phyloP scores from a whole-genome alignment of 2,113 vertebrate species.

The Oreochromis tanganicae region DNA sequence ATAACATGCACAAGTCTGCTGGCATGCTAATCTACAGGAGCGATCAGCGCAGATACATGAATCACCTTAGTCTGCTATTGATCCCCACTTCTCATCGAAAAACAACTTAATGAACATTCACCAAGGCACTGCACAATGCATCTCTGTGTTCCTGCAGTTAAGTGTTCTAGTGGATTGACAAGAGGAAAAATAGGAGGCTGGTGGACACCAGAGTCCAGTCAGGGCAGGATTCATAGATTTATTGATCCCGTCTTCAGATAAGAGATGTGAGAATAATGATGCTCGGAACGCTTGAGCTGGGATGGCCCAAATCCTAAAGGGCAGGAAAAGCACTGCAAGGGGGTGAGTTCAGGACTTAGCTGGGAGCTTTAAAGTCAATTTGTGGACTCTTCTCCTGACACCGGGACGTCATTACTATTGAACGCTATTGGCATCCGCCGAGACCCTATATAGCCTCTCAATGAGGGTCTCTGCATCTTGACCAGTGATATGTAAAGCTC shows the following conservation, averaged over 20 bases:
- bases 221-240: slow-evolving; percentile 63
- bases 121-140: slow-evolving; percentile 60
- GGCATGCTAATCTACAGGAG: slow-evolving; percentile 27
- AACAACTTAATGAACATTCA: slow-evolving; percentile 75
- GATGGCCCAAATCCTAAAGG: slow-evolving; percentile 19
- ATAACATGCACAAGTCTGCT: background rate
- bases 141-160: slow-evolving; percentile 62
- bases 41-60: slow-evolving; percentile 41
- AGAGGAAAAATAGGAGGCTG: slow-evolving; percentile 44
- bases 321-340: background rate
- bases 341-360: background rate
- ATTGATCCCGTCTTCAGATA: slow-evolving; percentile 67
- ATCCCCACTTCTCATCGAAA: slow-evolving; percentile 62
- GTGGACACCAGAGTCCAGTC: slow-evolving; percentile 52
- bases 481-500: background rate
- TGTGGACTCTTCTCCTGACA: slow-evolving; percentile 22
- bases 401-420: slow-evolving; percentile 31
- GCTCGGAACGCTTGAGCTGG: slow-evolving; percentile 31
- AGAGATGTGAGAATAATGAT: slow-evolving; percentile 65
- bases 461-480: background rate
- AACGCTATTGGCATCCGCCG: background rate
- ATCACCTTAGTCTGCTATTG: slow-evolving; percentile 54
- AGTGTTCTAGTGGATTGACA: slow-evolving; percentile 64
- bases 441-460: background rate
- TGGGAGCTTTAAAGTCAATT: slow-evolving; percentile 33